Conservation (phyloP, 1,140 invertebrate genomes). For the Drosophila simulans region DNA sequence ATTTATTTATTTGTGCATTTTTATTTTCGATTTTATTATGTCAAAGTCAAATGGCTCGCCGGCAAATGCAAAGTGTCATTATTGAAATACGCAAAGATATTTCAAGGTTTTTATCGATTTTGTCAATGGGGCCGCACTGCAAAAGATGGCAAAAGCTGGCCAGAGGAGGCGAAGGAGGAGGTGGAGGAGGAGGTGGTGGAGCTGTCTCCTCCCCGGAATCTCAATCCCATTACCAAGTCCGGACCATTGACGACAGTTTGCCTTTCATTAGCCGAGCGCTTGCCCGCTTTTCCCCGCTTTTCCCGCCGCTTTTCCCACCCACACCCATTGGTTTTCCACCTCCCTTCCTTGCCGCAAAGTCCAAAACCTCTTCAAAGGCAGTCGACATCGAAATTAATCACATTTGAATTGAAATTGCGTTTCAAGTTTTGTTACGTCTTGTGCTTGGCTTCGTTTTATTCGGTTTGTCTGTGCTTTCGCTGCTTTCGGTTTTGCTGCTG, state of each 20-base stretch:
- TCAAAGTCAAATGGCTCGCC: constrained; percentile 5
- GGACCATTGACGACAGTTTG: constrained; percentile 23
- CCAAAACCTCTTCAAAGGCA: constrained; percentile 57
- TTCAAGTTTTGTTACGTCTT: constrained; percentile 35
- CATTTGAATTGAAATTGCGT: constrained; percentile 74
- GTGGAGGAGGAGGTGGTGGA: no score
- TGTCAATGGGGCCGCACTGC: constrained; percentile 39
- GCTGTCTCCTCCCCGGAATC: background rate
- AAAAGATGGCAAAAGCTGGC: constrained; percentile 5
- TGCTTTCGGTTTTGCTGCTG: constrained; percentile 13
- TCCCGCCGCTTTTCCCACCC: background rate
- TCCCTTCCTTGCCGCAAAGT: constrained; percentile 4
- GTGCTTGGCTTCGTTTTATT: constrained; percentile 27
- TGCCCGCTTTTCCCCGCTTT: background rate
- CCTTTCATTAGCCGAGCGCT: constrained; percentile 34
- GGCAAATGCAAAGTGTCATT: constrained; percentile 46
- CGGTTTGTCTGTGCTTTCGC: constrained; percentile 16
- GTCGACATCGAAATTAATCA: constrained; percentile 70
- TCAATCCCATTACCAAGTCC: constrained; percentile 13
- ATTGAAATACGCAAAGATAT: constrained; percentile 53
- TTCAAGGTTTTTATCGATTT: constrained; percentile 75
- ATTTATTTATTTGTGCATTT: constrained; percentile 33
- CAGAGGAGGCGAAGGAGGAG: background rate
- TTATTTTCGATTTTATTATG: constrained; percentile 30
- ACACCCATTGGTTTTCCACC: constrained; percentile 6